Evolutionary conservation across 2,888 invertebrate genomes (phyloP), one percentile per base, ranked within the genome.

Genomic region (Tachystola acroxantha): DNA sequence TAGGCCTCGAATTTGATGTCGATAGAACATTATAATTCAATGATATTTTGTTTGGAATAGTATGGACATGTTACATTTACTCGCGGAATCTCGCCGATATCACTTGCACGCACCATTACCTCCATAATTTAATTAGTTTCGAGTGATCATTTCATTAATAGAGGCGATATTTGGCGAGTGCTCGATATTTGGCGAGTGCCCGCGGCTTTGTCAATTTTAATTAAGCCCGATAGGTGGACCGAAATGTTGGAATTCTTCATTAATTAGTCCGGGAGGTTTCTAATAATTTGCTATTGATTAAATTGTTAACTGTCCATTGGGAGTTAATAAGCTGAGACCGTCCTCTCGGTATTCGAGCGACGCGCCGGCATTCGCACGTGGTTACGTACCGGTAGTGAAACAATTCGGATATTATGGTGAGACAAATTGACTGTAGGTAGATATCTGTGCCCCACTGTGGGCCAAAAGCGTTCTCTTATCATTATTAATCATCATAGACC

Each of bases 201-300:
- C 64, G 72, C 64, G 78, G 82, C 84, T 82, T 81, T 85, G 84
- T 84, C 85, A 81, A 82, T 85, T 85, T 86, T 86, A 86, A 86
- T 86, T 85, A 85, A 75, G 60, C 70, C 63, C 68, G 73, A 82
- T 85, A 85, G 80, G 84, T 82, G 79, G 74, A 75, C 75, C 76
- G 78, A 81, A 84, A 84, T 84, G 81, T 84, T 79, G 79, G 69
- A 84, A 86, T 86, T 84, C 85, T 85, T 85, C 75, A 65, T 81
- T 85, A 85, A 86, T 86, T 86, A 85, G 85, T 73, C 73, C 69
- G 60, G 71, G 81, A 82, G 85, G 82, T 81, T 84, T 85, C 85
- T 86, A 85, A 85, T 85, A 84, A 86, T 86, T 42, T 10, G 32
- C 31, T 40, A 37, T 40, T 37, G 34, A 40, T 40, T 36, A 40